Percentiles rank a stretch among this genome's conserved stretches.
phyloP scores from a whole-genome alignment of 2,888 invertebrate genomes.

The Uloborus plumipes region DNA sequence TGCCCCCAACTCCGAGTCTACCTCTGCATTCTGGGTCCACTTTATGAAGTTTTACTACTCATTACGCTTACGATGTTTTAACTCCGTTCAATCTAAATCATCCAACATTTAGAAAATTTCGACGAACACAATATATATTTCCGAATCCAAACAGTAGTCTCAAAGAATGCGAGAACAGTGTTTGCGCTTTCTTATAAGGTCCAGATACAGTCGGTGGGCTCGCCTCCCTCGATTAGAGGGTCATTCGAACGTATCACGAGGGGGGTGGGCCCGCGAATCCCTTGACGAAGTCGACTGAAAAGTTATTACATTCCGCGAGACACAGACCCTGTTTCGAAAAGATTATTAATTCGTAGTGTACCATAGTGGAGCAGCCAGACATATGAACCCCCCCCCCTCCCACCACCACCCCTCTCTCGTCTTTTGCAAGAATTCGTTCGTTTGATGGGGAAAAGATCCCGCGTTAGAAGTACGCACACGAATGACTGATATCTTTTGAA shows the following conservation, averaged over 20 bases:
- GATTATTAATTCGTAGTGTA: conserved; percentile 54
- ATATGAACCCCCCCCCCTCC: conserved; percentile 43
- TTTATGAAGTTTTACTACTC: too few species aligned
- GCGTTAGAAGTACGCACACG: conserved; percentile 30
- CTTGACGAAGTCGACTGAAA: conserved; percentile 2
- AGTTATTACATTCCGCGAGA: conserved; percentile 60
- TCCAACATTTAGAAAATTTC: too few species aligned
- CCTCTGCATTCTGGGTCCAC: too few species aligned
- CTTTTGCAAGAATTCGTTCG: conserved; percentile 29
- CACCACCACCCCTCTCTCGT: conserved; percentile 3
- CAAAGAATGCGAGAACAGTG: too few species aligned
- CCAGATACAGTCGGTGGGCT: too few species aligned
- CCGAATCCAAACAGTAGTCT: too few species aligned
- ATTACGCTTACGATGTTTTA: too few species aligned
- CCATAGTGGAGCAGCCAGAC: conserved; percentile 52
- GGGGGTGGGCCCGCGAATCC: background rate
- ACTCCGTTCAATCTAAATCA: too few species aligned
- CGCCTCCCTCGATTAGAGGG: background rate
- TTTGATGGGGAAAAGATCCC: background rate
- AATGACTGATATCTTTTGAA: conserved; percentile 44
- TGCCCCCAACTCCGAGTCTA: too few species aligned
- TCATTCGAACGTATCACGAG: background rate
- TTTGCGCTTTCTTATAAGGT: too few species aligned
- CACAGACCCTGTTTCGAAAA: conserved; percentile 23
- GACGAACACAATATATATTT: too few species aligned